phyloP scores from a whole-genome alignment of 1,140 invertebrate genomes.

The Meloidogyne exigua region DNA sequence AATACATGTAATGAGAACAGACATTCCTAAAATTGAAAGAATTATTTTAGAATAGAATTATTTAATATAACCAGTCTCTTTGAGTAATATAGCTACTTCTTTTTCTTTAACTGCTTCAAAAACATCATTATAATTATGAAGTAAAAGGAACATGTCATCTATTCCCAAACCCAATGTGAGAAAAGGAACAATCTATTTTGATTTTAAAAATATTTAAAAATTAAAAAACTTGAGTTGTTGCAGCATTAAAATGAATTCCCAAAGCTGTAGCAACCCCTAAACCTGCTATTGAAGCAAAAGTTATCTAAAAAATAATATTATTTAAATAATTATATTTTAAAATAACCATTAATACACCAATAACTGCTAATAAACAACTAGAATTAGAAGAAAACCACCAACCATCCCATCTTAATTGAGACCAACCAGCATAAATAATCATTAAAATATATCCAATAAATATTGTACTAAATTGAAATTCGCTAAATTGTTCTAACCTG shows the following conservation, averaged over 20 bases:
- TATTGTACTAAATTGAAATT: constrained; percentile 78
- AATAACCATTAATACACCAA: constrained; percentile 71
- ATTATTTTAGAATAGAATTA: constrained; percentile 26
- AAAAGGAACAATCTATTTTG: constrained; percentile 79
- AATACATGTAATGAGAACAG: constrained; percentile 6
- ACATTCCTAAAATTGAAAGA: constrained; percentile 23
- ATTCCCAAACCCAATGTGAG: constrained; percentile 85
- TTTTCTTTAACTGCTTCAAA: constrained; percentile 64
- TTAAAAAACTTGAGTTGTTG: constrained; percentile 81
- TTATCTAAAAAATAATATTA: constrained; percentile 66
- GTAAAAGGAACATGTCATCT: constrained; percentile 88
- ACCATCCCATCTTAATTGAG: constrained; percentile 70
- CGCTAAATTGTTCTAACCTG: constrained; percentile 22
- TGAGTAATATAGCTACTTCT: constrained; percentile 63
- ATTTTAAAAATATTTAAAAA: background rate
- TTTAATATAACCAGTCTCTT: constrained; percentile 57
- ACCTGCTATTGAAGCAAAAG: constrained; percentile 78
- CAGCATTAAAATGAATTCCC: constrained; percentile 90
- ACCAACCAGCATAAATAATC: constrained; percentile 78
- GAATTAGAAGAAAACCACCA: constrained; percentile 80
- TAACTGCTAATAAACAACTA: constrained; percentile 79
- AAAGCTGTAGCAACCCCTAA: constrained; percentile 89
- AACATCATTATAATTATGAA: constrained; percentile 77
- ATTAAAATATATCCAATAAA: constrained; percentile 82
- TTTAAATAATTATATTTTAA: background rate